Evolutionary conservation across 2,113 vertebrate species (phyloP).

Genomic region (Coreoperca whiteheadi): DNA sequence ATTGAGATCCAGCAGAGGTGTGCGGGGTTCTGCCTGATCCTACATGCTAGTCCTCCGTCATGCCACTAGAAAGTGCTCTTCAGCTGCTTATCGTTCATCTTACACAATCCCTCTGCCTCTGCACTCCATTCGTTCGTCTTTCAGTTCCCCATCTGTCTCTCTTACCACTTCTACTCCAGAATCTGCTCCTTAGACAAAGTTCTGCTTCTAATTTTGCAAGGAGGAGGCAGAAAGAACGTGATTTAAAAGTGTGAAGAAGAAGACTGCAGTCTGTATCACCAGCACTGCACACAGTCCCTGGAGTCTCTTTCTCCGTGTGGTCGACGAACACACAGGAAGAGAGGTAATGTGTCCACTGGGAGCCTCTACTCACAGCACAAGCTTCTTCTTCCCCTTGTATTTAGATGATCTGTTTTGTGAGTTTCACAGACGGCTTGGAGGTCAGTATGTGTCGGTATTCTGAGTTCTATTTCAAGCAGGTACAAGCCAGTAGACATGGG

Average conservation of each 20-base stretch:
- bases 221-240: constrained; percentile 72
- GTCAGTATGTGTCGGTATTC: background rate
- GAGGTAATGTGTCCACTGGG: constrained; percentile 50
- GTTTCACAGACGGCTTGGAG: background rate
- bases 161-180: constrained; percentile 5
- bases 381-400: background rate
- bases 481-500: background rate
- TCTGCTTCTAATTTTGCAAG: constrained; percentile 78
- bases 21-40: background rate
- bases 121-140: background rate
- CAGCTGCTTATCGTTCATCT: constrained; percentile 83
- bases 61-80: constrained; percentile 91
- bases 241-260: constrained; percentile 64
- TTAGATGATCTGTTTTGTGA: constrained; percentile 7
- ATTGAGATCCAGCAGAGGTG: background rate
- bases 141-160: constrained; percentile 46
- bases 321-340: constrained; percentile 54
- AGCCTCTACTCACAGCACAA: background rate
- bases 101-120: background rate
- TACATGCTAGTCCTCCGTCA: constrained; percentile 73
- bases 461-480: background rate
- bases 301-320: constrained; percentile 30
- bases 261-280: constrained; percentile 44
- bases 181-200: constrained; percentile 44
- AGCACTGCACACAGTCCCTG: constrained; percentile 23